These are phyloP conservation scores for Promerops cafer DNA, from an alignment of 2,113 vertebrate genomes.

Conservation along the genomic window DNA sequence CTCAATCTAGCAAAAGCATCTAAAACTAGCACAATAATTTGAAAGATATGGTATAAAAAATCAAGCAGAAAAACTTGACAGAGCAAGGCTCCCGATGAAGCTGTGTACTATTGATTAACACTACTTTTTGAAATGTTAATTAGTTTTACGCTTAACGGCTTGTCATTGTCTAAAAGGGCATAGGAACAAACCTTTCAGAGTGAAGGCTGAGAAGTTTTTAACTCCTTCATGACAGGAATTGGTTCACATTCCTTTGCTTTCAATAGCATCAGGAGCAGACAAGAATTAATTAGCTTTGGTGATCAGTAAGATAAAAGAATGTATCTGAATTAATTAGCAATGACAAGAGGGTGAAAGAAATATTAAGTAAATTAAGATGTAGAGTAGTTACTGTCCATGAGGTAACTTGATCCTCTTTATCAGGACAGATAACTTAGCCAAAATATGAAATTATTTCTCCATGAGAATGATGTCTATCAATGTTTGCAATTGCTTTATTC, in stretches of 20 bases:
- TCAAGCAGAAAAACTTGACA: slow-evolving; percentile 33
- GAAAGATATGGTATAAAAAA: slow-evolving; percentile 62
- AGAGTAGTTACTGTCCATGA: neutral
- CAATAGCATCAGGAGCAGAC: slow-evolving; percentile 53
- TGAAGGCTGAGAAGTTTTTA: slow-evolving; percentile 68
- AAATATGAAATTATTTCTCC: neutral
- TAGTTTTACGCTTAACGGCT: slow-evolving; percentile 73
- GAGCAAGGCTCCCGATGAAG: slow-evolving; percentile 57
- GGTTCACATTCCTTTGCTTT: slow-evolving; percentile 53
- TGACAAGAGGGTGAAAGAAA: slow-evolving; percentile 33
- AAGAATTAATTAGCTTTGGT: slow-evolving; percentile 68
- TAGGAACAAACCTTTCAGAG: slow-evolving; percentile 68
- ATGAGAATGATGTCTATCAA: neutral
- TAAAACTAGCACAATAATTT: slow-evolving; percentile 64
- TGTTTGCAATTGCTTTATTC: neutral
- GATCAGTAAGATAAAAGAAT: slow-evolving; percentile 59
- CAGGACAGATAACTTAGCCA: neutral
- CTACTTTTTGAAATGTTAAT: slow-evolving; percentile 82
- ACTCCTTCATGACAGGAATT: slow-evolving; percentile 65
- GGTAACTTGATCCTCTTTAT: neutral
- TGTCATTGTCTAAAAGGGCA: slow-evolving; percentile 77
- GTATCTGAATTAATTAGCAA: slow-evolving; percentile 39
- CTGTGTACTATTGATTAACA: slow-evolving; percentile 71
- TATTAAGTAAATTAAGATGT: slow-evolving; percentile 33
- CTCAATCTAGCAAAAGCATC: slow-evolving; percentile 12